Evolutionary conservation across 1,140 invertebrate genomes (phyloP).

Genomic region (Littorina saxatilis): DNA sequence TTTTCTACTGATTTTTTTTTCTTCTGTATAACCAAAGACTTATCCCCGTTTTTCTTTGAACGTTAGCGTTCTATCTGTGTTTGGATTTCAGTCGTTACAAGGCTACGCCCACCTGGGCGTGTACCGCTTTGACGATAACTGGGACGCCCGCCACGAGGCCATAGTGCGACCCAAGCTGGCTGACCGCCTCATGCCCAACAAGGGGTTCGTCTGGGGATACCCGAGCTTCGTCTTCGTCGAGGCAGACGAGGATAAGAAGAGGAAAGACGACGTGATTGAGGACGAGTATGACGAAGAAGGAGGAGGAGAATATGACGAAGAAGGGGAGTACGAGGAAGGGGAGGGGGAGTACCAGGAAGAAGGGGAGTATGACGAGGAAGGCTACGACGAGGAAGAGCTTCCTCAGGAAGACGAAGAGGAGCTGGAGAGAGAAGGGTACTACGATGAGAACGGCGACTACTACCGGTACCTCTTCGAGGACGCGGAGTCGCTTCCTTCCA

Average conservation of each 20-base stretch:
- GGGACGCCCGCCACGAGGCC: slow-evolving; percentile 14
- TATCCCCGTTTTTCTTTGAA: too few species aligned
- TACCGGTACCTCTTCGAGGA: background rate
- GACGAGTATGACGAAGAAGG: slow-evolving; percentile 6
- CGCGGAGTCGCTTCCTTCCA: background rate
- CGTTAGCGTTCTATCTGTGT: too few species aligned
- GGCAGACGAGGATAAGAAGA: background rate
- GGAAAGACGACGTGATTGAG: background rate
- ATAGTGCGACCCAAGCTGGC: slow-evolving; percentile 10
- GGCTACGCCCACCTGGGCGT: slow-evolving; percentile 18
- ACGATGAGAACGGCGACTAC: slow-evolving; percentile 25
- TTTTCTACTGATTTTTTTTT: too few species aligned
- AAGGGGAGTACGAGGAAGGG: background rate
- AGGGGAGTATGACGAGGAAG: background rate
- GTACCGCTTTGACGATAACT: slow-evolving; percentile 27
- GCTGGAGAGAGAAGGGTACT: slow-evolving; percentile 5
- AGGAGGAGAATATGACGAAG: background rate
- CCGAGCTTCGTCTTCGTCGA: slow-evolving; percentile 24
- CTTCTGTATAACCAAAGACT: too few species aligned
- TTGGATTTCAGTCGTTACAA: background rate
- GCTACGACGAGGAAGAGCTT: background rate
- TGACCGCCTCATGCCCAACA: slow-evolving; percentile 24
- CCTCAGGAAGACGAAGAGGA: background rate
- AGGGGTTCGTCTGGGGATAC: slow-evolving; percentile 22
- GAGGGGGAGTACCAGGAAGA: background rate